phyloP scores from a whole-genome alignment of 2,113 vertebrate genomes.

The Perca fluviatilis region DNA sequence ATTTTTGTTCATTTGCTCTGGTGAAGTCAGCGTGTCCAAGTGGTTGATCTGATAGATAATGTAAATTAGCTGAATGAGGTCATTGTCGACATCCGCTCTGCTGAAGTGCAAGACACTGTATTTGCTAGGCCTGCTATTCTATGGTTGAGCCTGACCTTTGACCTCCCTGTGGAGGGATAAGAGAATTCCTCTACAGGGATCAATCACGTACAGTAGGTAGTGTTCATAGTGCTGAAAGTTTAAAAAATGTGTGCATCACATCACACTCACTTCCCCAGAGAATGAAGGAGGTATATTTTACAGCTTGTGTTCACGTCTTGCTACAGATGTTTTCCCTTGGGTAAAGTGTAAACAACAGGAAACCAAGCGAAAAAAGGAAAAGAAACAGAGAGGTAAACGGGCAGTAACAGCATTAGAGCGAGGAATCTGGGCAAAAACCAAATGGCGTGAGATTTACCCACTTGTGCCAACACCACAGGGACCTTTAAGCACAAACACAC shows the following conservation, averaged over 20 bases:
- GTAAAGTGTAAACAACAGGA: constrained; percentile 24
- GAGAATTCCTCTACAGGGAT: constrained; percentile 17
- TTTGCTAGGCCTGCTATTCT: neutral
- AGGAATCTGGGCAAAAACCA: constrained; percentile 12
- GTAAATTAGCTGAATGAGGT: neutral
- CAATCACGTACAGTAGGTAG: neutral
- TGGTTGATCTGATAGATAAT: neutral
- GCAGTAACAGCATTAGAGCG: constrained; percentile 1
- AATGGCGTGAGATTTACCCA: constrained; percentile 30
- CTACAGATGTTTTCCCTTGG: constrained; percentile 50
- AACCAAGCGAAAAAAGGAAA: neutral
- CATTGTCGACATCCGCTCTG: neutral
- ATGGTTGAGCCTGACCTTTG: constrained; percentile 23
- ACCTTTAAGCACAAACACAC: constrained; percentile 5
- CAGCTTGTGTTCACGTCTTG: constrained; percentile 14
- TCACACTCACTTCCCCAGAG: constrained; percentile 14
- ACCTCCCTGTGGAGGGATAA: constrained; percentile 14
- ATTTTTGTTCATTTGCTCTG: neutral
- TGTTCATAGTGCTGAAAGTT: constrained; percentile 12
- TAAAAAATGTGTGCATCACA: constrained; percentile 2
- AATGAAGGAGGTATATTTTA: neutral
- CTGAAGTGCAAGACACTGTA: neutral
- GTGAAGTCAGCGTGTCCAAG: neutral
- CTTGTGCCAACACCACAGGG: constrained; percentile 14
- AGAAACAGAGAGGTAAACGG: neutral